Evolutionary conservation across 2,797 vertebrate species (phyloP), one percentile per base, ranked within the genome.

Genomic region (Lemur catta): DNA sequence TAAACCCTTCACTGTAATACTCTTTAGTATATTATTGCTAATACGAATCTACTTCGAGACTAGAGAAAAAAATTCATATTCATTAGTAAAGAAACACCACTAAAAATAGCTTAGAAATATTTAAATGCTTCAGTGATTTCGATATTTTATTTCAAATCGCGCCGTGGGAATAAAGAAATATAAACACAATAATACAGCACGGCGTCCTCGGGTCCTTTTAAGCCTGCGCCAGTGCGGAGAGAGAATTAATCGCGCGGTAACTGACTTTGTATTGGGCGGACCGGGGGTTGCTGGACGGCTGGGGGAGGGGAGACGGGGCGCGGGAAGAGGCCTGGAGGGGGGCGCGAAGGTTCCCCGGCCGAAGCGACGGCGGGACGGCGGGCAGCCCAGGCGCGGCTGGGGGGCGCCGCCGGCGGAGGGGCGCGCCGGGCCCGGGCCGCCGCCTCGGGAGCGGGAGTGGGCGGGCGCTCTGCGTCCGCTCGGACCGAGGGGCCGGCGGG

Each of bases 71-170:
- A 55, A 57, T 69, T 82, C 14, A 12, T 74, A 91, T 4, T 14
- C 92, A 84, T 24, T 33, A 71, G 33, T 48, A 61, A 80, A 93
- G 38, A 74, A 76, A 93, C 4, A 74, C 18, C 84, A 48, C 71
- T 88, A 65, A 79, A 90, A 84, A 75, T 12, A 71, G 46, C 67
- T 85, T 57, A 72, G 41, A 76, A 59, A 57, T 52, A 74, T 28
- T 90, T 84, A 78, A 93, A 74, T 20, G 80, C 80, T 81, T 93
- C 75, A 33, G 67, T 38, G 84, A 94, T 63, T 69, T 79, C 15
- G 22, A 4, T 28, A 38, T 79, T 85, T 69, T 61, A 89, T 71
- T 87, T 75, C 28, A 11, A 50, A 38, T 35, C 26, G n/a, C 69
- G 11, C 38, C 52, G 14, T 33, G n/a, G 71, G 55, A 41, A 65